These are phyloP conservation scores for Leptothorax acervorum DNA, from an alignment of 2,888 invertebrate species.

Conservation along the genomic window DNA sequence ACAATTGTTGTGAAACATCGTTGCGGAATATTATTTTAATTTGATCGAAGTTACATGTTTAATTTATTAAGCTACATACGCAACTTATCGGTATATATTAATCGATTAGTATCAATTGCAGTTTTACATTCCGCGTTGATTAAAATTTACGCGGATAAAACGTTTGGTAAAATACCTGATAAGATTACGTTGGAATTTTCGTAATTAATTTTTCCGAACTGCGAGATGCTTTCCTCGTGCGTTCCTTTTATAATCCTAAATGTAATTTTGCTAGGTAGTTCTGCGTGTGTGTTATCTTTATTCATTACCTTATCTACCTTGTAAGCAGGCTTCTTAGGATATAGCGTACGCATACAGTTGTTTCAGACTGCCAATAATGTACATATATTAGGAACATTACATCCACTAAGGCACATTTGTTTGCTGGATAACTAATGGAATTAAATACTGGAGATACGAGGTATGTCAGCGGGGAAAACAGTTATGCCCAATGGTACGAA, in stretches of 20 bases:
- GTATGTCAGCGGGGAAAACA: conserved; percentile 65
- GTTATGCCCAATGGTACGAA: conserved; percentile 68
- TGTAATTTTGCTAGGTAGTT: conserved; percentile 13
- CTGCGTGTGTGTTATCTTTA: background rate
- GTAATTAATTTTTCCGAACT: background rate
- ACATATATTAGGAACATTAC: conserved; percentile 37
- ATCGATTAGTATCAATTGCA: background rate
- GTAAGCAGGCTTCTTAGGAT: background rate
- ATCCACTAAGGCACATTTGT: conserved; percentile 45
- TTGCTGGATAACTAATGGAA: conserved; percentile 72
- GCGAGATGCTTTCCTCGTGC: background rate
- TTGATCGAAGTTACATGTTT: background rate
- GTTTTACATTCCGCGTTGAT: background rate
- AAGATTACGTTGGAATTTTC: background rate
- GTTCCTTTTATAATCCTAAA: background rate
- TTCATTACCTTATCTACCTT: conserved; percentile 20
- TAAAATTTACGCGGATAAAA: background rate
- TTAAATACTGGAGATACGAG: conserved; percentile 70
- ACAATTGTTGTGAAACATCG: background rate
- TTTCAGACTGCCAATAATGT: conserved; percentile 25
- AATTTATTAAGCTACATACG: background rate
- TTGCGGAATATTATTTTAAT: background rate
- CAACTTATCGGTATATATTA: background rate
- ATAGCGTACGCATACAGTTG: conserved; percentile 3
- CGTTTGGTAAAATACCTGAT: background rate